Conservation (phyloP, 2,113 vertebrate genomes). For the Misgurnus anguillicaudatus region DNA sequence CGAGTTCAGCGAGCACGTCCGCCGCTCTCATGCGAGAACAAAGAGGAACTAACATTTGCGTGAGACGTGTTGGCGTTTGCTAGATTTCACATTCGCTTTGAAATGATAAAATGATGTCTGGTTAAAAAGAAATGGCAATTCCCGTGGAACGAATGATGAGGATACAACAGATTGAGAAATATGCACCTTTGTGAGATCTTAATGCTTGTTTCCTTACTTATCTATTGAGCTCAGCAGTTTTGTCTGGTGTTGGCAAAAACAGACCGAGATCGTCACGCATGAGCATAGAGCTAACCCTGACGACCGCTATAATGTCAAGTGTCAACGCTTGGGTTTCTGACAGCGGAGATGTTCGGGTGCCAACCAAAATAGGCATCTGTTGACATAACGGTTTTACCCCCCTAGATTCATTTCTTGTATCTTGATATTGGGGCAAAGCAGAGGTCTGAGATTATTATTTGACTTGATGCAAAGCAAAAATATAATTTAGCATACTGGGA, state of each 20-base stretch:
- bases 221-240: constrained; percentile 58
- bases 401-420: not conserved
- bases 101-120: not conserved
- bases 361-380: constrained; percentile 7
- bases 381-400: not conserved
- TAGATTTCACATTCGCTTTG: constrained; percentile 9
- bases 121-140: not conserved
- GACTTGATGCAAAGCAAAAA: not conserved
- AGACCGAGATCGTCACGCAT: not conserved
- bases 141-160: not conserved
- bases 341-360: constrained; percentile 1
- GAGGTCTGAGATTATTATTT: not conserved
- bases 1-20: constrained; percentile 44
- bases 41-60: constrained; percentile 29
- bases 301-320: not conserved
- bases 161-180: not conserved
- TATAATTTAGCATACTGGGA: not conserved
- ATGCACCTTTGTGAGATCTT: constrained; percentile 5
- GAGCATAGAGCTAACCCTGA: too few species aligned
- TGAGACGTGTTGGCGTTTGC: not conserved
- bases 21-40: constrained; percentile 37
- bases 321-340: not conserved
- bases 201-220: constrained; percentile 27
- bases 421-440: not conserved
- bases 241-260: not conserved